Conservation (phyloP, 1,140 invertebrate species). For the Drosophila tropicalis region DNA sequence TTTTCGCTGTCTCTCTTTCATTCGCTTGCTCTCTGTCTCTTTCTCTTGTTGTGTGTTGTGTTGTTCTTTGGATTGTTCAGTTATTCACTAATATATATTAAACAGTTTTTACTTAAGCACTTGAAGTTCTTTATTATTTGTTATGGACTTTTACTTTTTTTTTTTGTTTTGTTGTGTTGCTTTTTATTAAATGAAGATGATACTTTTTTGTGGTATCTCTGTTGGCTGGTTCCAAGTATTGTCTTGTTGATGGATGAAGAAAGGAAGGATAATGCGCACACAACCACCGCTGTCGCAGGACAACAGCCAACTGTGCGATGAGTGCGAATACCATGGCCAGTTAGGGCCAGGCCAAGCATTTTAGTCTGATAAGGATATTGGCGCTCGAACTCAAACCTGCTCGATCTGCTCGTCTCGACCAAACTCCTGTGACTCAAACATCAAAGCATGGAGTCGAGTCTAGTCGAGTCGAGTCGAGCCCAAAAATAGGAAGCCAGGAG, state of each 20-base stretch:
- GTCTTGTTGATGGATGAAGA: constrained; percentile 19
- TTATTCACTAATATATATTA: constrained; percentile 9
- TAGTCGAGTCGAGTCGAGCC: background rate
- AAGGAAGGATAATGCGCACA: constrained; percentile 63
- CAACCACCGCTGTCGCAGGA: constrained; percentile 75
- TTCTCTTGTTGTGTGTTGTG: constrained; percentile 8
- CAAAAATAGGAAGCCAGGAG: background rate
- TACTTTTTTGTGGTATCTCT: background rate
- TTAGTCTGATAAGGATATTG: constrained; percentile 28
- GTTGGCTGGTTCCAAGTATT: constrained; percentile 36
- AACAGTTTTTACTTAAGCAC: constrained; percentile 7
- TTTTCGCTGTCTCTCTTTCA: constrained; percentile 29
- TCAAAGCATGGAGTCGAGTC: background rate
- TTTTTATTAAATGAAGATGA: no score
- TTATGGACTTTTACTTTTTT: background rate
- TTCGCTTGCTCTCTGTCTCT: background rate
- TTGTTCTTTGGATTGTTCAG: constrained; percentile 20
- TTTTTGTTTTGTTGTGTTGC: constrained; percentile 25
- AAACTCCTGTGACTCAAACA: constrained; percentile 23
- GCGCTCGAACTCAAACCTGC: constrained; percentile 49
- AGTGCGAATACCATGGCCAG: constrained; percentile 27
- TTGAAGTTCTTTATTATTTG: constrained; percentile 1
- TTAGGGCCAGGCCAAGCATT: constrained; percentile 19
- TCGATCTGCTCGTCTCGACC: constrained; percentile 38
- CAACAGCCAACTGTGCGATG: constrained; percentile 76